phyloP scores from a whole-genome alignment of 2,113 vertebrate genomes.

The Procavia capensis region DNA sequence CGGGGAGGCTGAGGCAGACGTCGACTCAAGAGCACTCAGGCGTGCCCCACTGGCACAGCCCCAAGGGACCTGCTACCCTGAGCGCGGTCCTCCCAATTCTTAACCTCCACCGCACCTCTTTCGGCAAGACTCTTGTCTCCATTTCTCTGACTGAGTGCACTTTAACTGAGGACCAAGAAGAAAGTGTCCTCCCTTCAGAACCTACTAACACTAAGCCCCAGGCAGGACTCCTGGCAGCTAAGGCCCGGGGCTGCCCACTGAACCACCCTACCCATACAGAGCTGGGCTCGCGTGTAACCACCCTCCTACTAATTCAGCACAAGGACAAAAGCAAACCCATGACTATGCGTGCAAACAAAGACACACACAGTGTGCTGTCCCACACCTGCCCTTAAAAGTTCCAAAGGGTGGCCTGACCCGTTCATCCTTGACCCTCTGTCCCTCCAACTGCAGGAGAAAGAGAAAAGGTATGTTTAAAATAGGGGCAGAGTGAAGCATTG shows the following conservation, averaged over 20 bases:
- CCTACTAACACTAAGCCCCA: not conserved
- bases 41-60: not conserved
- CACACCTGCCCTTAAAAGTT: not conserved
- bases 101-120: not conserved
- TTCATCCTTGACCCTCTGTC: not conserved
- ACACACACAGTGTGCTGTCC: not conserved
- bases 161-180: conserved; percentile 5
- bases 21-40: not conserved
- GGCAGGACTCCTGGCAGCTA: not conserved
- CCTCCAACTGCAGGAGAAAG: not conserved
- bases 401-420: not conserved
- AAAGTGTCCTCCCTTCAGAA: not conserved
- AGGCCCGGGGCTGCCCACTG: not conserved
- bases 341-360: not conserved
- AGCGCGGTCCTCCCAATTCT: not conserved
- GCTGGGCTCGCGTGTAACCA: not conserved
- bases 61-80: not conserved
- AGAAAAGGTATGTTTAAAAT: not conserved
- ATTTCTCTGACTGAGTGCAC: not conserved
- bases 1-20: not conserved
- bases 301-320: not conserved
- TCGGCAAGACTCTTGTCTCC: not conserved
- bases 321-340: not conserved
- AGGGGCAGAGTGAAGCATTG: not conserved
- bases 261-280: not conserved